Evolutionary conservation across 2,888 invertebrate species (phyloP).

Genomic region (Drosophila suboccidentalis): DNA sequence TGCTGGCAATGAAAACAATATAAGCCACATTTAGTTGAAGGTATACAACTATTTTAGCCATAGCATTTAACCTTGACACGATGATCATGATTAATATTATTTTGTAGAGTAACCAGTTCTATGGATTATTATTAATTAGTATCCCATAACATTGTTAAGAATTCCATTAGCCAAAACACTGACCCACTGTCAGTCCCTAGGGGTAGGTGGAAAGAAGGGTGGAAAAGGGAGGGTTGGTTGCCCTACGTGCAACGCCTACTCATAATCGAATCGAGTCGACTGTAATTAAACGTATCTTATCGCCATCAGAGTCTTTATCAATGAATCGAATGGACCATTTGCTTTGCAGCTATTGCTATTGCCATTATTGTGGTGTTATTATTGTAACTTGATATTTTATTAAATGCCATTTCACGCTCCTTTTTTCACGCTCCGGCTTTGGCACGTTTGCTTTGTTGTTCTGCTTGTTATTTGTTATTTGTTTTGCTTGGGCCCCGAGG

Average conservation of each 20-base stretch:
- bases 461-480: slow-evolving; percentile 56
- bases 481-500: slow-evolving; percentile 62
- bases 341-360: slow-evolving; percentile 25
- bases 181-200: neutral
- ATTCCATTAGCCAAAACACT: slow-evolving; percentile 22
- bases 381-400: slow-evolving; percentile 71
- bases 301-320: slow-evolving; percentile 66
- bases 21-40: slow-evolving; percentile 10
- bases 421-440: slow-evolving; percentile 35
- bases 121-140: neutral
- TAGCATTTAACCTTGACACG: neutral
- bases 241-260: neutral
- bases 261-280: slow-evolving; percentile 48
- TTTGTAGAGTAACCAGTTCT: neutral
- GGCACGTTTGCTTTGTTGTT: slow-evolving; percentile 47
- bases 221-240: neutral
- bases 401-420: slow-evolving; percentile 70
- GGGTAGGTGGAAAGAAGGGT: neutral
- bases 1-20: slow-evolving; percentile 21
- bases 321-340: slow-evolving; percentile 64
- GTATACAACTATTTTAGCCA: neutral
- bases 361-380: slow-evolving; percentile 37
- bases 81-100: neutral
- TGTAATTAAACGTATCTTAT: slow-evolving; percentile 75
- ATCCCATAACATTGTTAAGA: slow-evolving; percentile 4